phyloP scores from a whole-genome alignment of 2,797 vertebrate genomes.

The Tauraco hartlaubi region DNA sequence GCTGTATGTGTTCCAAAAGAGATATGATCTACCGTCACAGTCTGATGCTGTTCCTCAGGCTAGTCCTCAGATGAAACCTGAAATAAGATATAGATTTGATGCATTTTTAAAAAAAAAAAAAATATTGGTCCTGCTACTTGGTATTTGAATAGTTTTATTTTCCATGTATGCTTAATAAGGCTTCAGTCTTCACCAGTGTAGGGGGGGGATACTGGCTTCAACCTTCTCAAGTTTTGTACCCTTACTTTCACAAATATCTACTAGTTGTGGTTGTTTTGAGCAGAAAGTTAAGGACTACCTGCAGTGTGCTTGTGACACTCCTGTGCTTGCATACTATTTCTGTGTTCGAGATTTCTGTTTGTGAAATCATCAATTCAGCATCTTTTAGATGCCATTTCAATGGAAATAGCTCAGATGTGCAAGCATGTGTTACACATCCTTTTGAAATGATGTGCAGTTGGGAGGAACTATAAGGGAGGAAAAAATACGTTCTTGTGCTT shows the following conservation, averaged over 20 bases:
- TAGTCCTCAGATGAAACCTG: not conserved
- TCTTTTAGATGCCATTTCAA: not conserved
- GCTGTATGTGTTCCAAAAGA: not conserved
- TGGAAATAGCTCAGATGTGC: not conserved
- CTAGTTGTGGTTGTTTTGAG: not conserved
- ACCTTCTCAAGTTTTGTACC: not conserved
- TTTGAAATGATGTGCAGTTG: not conserved
- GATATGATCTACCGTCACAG: not conserved
- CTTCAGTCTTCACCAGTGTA: not conserved
- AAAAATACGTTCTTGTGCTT: not conserved
- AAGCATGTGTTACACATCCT: not conserved
- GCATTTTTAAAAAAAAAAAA: no score
- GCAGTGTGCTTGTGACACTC: not conserved
- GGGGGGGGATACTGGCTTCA: not conserved
- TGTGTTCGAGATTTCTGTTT: not conserved
- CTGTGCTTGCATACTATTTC: not conserved
- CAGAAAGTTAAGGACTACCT: not conserved
- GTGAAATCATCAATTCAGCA: not conserved
- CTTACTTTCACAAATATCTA: not conserved
- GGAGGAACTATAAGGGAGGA: not conserved
- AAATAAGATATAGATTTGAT: not conserved
- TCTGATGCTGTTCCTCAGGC: not conserved
- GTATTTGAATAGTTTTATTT: not conserved
- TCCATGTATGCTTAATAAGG: fast-evolving
- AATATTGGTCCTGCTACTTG: not conserved